Conservation (phyloP, 2,797 vertebrate genomes). For the Nasua narica region DNA sequence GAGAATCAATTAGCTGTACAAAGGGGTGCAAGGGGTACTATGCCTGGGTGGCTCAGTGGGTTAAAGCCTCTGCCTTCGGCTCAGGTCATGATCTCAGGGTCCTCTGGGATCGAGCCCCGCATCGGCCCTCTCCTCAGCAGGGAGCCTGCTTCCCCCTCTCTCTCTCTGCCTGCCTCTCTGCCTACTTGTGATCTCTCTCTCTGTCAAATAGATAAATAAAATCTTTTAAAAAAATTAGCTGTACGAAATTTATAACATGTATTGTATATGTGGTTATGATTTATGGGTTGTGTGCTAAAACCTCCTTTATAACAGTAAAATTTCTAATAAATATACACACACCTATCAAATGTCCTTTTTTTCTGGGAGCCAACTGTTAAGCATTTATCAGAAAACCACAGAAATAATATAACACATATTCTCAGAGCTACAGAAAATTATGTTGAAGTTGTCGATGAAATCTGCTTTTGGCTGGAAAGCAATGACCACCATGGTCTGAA, state of each 20-base stretch:
- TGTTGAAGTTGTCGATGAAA: neutral
- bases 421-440: neutral
- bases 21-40: too few relatives aligned
- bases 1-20: neutral
- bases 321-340: neutral
- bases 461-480: neutral
- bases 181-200: too few relatives aligned
- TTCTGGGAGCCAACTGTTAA: neutral
- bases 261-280: neutral
- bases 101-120: too few relatives aligned
- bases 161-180: too few relatives aligned
- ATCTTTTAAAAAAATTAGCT: neutral
- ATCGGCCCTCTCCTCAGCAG: too few relatives aligned
- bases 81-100: too few relatives aligned
- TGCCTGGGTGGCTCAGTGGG: too few relatives aligned
- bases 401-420: neutral
- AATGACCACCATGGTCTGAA: neutral
- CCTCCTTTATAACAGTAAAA: neutral
- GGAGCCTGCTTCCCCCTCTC: too few relatives aligned
- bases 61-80: too few relatives aligned
- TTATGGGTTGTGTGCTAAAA: neutral
- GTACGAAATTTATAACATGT: too few relatives aligned
- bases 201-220: too few relatives aligned
- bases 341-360: neutral
- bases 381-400: neutral